Conservation (phyloP, 2,797 vertebrate genomes). For the Kryptolebias ocellatus region DNA sequence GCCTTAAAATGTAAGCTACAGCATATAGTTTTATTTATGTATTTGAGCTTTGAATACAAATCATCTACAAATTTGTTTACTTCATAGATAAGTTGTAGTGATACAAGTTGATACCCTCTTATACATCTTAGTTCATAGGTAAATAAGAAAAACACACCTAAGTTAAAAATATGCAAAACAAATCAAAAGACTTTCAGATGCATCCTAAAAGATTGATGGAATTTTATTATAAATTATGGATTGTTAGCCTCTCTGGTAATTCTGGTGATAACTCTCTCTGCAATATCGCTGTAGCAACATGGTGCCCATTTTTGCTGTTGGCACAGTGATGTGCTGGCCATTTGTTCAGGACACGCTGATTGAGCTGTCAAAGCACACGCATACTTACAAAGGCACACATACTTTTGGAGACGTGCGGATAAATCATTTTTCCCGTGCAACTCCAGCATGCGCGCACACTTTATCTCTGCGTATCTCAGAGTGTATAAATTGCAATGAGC, state of each 20-base stretch:
- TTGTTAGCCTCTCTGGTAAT: conserved; percentile 72
- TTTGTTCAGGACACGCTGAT: conserved; percentile 72
- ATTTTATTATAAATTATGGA: conserved; percentile 66
- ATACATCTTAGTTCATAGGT: not conserved
- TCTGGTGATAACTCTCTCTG: conserved; percentile 69
- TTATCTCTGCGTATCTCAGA: conserved; percentile 46
- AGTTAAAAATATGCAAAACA: conserved; percentile 14
- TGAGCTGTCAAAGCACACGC: conserved; percentile 68
- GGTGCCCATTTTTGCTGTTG: conserved; percentile 58
- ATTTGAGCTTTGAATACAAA: too few relatives aligned
- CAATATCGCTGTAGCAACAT: conserved; percentile 72
- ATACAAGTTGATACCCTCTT: not conserved
- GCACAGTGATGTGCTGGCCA: conserved; percentile 60
- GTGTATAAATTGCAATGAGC: conserved; percentile 54
- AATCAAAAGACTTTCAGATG: conserved; percentile 34
- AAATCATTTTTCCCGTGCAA: conserved; percentile 48
- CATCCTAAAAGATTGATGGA: conserved; percentile 47
- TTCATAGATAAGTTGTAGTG: not conserved
- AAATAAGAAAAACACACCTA: not conserved
- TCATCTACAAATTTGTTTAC: not conserved
- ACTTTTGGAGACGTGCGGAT: conserved; percentile 50
- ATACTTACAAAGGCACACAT: conserved; percentile 35
- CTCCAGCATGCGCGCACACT: conserved; percentile 24
- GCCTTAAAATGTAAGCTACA: too few relatives aligned
- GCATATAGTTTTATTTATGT: too few relatives aligned